Evolutionary conservation across 2,797 vertebrate species (phyloP).

Genomic region (Meriones psammophilus): DNA sequence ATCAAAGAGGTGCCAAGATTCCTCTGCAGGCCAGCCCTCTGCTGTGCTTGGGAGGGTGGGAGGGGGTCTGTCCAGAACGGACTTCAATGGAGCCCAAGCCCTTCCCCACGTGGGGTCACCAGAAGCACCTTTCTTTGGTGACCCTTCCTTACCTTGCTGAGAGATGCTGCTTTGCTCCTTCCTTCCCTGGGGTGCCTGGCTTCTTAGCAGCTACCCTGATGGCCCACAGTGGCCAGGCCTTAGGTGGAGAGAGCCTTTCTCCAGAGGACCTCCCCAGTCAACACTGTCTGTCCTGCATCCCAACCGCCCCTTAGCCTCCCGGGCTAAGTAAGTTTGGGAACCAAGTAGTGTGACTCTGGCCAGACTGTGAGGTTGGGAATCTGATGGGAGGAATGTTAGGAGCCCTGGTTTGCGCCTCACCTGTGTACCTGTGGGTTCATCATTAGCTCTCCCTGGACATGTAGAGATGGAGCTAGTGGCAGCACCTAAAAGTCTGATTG

Average conservation of each 20-base stretch:
- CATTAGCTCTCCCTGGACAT: not conserved
- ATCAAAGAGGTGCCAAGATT: not conserved
- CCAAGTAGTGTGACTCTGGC: not conserved
- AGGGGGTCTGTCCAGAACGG: not conserved
- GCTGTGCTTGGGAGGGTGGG: not conserved
- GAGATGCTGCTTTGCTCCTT: not conserved
- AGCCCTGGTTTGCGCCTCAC: not conserved
- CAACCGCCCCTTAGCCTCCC: not conserved
- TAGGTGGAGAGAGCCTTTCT: not conserved
- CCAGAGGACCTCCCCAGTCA: not conserved
- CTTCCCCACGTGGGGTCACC: not conserved
- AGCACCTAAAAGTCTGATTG: not conserved
- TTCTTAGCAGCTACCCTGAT: not conserved
- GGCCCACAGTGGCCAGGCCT: not conserved
- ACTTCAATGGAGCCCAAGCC: not conserved
- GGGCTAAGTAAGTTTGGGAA: not conserved
- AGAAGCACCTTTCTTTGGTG: not conserved
- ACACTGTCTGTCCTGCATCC: not conserved
- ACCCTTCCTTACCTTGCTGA: not conserved
- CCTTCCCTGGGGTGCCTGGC: not conserved
- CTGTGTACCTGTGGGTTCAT: not conserved
- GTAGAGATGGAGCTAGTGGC: not conserved
- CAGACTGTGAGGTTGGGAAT: not conserved
- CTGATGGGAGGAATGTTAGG: not conserved
- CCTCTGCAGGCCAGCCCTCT: not conserved